phyloP scores from a whole-genome alignment of 2,888 invertebrate genomes.

The Hipparchia sbordonii region DNA sequence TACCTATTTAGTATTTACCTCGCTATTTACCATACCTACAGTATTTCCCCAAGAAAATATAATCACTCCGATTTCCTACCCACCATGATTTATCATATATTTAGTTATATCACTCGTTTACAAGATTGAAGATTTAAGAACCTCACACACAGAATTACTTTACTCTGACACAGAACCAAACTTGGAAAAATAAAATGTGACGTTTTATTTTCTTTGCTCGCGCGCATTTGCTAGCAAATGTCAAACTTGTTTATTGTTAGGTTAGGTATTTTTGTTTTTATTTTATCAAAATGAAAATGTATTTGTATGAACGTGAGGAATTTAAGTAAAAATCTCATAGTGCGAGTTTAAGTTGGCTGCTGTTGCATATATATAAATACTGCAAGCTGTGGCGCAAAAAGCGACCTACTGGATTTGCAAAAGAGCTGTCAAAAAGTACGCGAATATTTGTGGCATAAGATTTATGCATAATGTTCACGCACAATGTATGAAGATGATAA shows the following conservation, averaged over 20 bases:
- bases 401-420: slow-evolving; percentile 68
- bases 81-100: too few relatives aligned
- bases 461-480: slow-evolving; percentile 77
- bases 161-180: too few relatives aligned
- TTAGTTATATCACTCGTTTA: too few relatives aligned
- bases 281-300: slow-evolving; percentile 11
- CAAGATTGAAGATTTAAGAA: too few relatives aligned
- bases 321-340: neutral
- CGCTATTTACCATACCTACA: too few relatives aligned
- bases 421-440: slow-evolving; percentile 72
- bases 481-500: slow-evolving; percentile 81
- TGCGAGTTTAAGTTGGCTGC: neutral
- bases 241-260: slow-evolving; percentile 77
- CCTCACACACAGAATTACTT: too few relatives aligned
- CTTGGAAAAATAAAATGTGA: slow-evolving; percentile 27
- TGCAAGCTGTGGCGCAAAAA: slow-evolving; percentile 27
- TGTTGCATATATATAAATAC: neutral
- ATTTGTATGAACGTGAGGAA: neutral
- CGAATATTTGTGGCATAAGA: slow-evolving; percentile 67
- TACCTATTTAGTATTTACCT: too few relatives aligned
- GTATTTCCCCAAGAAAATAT: too few relatives aligned
- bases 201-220: slow-evolving; percentile 48
- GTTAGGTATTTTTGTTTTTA: slow-evolving; percentile 50
- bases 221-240: slow-evolving; percentile 67
- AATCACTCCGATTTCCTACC: too few relatives aligned